Base-by-base conservation (phyloP, 2,113 vertebrate genomes). In the Corythornis madagascariensis region DNA sequence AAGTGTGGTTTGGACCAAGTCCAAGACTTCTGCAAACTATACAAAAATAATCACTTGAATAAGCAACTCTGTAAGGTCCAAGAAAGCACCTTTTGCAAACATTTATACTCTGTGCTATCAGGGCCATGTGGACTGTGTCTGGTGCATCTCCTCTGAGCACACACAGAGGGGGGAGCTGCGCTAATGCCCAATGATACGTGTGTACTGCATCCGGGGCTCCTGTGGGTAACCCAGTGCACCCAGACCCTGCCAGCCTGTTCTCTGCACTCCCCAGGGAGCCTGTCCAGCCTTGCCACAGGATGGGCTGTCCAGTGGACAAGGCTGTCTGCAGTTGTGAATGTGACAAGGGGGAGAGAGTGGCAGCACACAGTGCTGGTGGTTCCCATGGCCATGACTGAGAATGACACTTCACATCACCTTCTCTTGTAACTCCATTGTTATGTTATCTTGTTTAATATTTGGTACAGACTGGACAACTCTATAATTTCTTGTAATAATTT, bases 91-190 rank as follows among this genome's bases (percentile, higher is more conserved):
- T 85, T 94, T 66, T 10, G 42, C 71, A 88, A 91, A 92, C 72
- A 48, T 74, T 83, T 29, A 24, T 47, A 2, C 17, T 59, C 19
- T 0, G 2, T 33, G 45, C 71, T 70, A 50, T 83, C 71, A 61
- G 70, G 35, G 45, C 11, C 31, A 6, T 6, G 6, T 10, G 48
- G 57, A 11, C 57, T 38, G 26, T 29, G 15, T n/a, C 42, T 50
- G 31, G 31, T 45, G 78, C 2, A 2, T 38, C 28, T 43, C 33
- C 65, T 7, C 12, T 22, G 75, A 55, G 4, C 8, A 4, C 42
- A 25, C 0, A 0, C 8, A 4, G 38, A 38, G 38, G 21, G 35
- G 61, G 11, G 16, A 35, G 9, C 83, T 57, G 31, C 6, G 5
- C 15, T 29, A 18, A 2, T 1, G 1, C 17, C 20, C 29, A 17